phyloP scores from a whole-genome alignment of 2,888 invertebrate species.

The Pseudolycoriella hygida region DNA sequence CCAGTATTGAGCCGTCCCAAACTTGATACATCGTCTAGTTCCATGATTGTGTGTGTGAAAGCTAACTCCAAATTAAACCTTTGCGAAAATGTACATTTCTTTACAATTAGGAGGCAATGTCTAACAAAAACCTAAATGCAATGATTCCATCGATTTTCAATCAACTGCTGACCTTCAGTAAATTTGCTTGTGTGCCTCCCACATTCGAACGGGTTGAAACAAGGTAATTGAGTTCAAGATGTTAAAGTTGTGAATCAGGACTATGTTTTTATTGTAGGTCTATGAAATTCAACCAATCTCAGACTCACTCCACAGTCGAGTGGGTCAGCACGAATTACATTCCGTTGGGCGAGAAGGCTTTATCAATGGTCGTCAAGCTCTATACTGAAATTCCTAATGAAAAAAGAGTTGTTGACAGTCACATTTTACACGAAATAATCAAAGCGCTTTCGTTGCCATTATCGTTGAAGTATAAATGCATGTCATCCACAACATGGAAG shows the following conservation, averaged over 20 bases:
- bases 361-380: constrained; percentile 53
- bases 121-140: constrained; percentile 36
- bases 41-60: too few relatives aligned
- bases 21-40: too few relatives aligned
- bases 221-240: too few relatives aligned
- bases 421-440: constrained; percentile 49
- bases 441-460: constrained; percentile 54
- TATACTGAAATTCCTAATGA: constrained; percentile 58
- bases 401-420: constrained; percentile 48
- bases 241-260: too few relatives aligned
- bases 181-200: constrained; percentile 54
- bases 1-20: too few relatives aligned
- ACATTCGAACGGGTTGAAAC: constrained; percentile 35
- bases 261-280: too few relatives aligned
- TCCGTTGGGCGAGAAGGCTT: constrained; percentile 68
- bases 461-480: constrained; percentile 63
- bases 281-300: constrained; percentile 6
- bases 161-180: constrained; percentile 44
- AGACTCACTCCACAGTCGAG: constrained; percentile 34
- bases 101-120: constrained; percentile 42
- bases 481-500: constrained; percentile 68
- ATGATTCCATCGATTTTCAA: constrained; percentile 51
- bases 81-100: too few relatives aligned
- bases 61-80: too few relatives aligned
- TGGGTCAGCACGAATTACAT: constrained; percentile 69